A percentile compares a stretch with the other conserved stretches of the same genome.
Evolutionary conservation across 2,888 invertebrate species (phyloP).

Genomic region (Drosophila sordidula): DNA sequence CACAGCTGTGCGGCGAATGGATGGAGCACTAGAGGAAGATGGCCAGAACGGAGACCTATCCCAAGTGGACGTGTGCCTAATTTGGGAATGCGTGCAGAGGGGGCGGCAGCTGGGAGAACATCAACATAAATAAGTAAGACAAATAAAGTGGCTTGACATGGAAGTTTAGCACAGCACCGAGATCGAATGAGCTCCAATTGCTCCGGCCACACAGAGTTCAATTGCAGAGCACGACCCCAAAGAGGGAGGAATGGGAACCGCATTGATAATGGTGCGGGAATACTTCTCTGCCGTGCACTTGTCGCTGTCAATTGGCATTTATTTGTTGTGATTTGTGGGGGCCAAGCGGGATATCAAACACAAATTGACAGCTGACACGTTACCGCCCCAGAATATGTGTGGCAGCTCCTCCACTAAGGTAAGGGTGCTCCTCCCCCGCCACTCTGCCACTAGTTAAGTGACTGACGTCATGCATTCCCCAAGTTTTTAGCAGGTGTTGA

Average conservation of each 20-base stretch:
- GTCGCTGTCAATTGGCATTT: slow-evolving; percentile 77
- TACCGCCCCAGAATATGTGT: slow-evolving; percentile 8
- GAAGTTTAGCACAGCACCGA: slow-evolving; percentile 61
- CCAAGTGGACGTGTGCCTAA: slow-evolving; percentile 69
- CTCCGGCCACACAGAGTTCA: slow-evolving; percentile 51
- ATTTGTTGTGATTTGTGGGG: slow-evolving; percentile 71
- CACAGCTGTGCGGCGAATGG: slow-evolving; percentile 64
- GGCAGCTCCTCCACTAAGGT: too few relatives aligned
- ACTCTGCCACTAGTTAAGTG: slow-evolving; percentile 6
- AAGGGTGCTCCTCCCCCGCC: too few relatives aligned
- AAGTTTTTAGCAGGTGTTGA: slow-evolving; percentile 69
- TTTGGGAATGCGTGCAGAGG: slow-evolving; percentile 58
- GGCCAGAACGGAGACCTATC: slow-evolving; percentile 12
- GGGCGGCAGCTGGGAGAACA: slow-evolving; percentile 22
- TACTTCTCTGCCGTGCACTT: slow-evolving; percentile 52
- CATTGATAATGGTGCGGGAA: slow-evolving; percentile 1
- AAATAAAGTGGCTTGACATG: slow-evolving; percentile 75
- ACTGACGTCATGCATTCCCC: slow-evolving; percentile 44
- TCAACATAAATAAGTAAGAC: slow-evolving; percentile 79
- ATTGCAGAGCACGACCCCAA: slow-evolving; percentile 51
- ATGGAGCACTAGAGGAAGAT: not conserved
- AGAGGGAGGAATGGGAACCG: not conserved
- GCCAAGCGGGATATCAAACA: slow-evolving; percentile 57
- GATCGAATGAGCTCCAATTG: slow-evolving; percentile 17
- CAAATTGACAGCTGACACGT: slow-evolving; percentile 77